Evolutionary conservation across 64 coral and sea anemone species (phyloP).

Genomic region (Montipora sp.): DNA sequence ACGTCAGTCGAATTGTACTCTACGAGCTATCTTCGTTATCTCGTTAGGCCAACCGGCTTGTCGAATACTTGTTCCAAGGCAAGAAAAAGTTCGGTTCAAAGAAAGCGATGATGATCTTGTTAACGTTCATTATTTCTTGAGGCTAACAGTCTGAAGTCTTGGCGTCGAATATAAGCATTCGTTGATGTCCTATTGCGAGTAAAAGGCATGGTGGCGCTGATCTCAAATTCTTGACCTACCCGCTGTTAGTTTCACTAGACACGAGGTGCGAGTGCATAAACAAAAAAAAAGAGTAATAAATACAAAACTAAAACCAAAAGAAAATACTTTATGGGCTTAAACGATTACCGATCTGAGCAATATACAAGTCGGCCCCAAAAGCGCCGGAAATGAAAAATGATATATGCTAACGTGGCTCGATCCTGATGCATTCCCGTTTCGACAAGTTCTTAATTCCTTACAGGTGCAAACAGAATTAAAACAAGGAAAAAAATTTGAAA

Average conservation of each 20-base stretch:
- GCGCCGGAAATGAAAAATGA: neutral
- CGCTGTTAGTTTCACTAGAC: neutral
- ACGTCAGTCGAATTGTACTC: neutral
- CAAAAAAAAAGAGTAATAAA: neutral
- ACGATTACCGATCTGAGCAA: neutral
- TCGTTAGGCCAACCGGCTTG: neutral
- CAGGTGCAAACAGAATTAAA: neutral
- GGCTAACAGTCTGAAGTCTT: neutral
- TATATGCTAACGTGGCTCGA: neutral
- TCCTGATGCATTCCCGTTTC: neutral
- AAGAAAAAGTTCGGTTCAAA: neutral
- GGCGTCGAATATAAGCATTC: slow-evolving; percentile 9
- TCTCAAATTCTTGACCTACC: neutral
- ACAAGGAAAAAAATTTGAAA: neutral
- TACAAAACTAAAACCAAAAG: neutral
- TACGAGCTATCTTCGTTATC: neutral
- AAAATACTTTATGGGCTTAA: slow-evolving; percentile 9
- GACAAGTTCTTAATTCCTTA: neutral
- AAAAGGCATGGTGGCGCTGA: slow-evolving; percentile 36
- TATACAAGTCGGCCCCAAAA: neutral
- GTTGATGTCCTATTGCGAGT: neutral
- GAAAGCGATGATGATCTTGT: neutral
- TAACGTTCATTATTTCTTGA: neutral
- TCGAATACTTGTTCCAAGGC: neutral
- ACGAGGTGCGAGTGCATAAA: neutral